phyloP scores from a whole-genome alignment of 92 coral and sea anemone genomes.

The Parazoanthus swiftii region DNA sequence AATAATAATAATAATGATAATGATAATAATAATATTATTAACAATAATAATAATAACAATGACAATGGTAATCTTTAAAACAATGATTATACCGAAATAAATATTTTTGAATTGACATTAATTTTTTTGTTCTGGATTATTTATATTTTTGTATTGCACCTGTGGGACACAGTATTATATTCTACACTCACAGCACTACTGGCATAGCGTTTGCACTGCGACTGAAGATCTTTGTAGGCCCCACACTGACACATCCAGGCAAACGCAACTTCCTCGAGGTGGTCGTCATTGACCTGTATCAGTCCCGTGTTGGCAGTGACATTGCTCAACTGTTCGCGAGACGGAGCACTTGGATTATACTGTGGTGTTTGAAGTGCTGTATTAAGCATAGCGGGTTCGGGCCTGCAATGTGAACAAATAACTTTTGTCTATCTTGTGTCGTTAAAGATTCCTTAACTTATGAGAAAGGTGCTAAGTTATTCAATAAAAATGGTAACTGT shows the following conservation, averaged over 20 bases:
- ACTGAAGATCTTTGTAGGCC: constrained; percentile 56
- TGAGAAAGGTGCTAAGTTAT: background rate
- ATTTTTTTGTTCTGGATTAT: too few species aligned
- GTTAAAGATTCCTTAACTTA: background rate
- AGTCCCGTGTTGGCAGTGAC: background rate
- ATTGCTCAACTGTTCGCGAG: background rate
- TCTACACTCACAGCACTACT: constrained; percentile 51
- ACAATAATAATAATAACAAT: too few species aligned
- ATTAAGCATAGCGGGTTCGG: background rate
- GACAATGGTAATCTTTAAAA: too few species aligned
- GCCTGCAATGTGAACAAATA: background rate
- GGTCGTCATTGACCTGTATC: constrained; percentile 36
- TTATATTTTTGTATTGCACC: too few species aligned
- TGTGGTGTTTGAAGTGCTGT: background rate
- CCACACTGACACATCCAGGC: constrained; percentile 84
- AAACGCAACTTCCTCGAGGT: constrained; percentile 72
- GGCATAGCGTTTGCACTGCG: constrained; percentile 63
- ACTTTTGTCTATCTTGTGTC: background rate
- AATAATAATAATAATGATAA: too few species aligned
- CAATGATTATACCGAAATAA: too few species aligned
- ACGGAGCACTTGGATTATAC: background rate
- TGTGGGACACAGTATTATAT: too few species aligned
- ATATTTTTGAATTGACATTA: too few species aligned
- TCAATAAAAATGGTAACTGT: too few species aligned
- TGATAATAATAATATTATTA: too few species aligned